These are phyloP conservation scores for Nomada ferruginata DNA, from an alignment of 2,888 invertebrate genomes.

Conservation along the genomic window DNA sequence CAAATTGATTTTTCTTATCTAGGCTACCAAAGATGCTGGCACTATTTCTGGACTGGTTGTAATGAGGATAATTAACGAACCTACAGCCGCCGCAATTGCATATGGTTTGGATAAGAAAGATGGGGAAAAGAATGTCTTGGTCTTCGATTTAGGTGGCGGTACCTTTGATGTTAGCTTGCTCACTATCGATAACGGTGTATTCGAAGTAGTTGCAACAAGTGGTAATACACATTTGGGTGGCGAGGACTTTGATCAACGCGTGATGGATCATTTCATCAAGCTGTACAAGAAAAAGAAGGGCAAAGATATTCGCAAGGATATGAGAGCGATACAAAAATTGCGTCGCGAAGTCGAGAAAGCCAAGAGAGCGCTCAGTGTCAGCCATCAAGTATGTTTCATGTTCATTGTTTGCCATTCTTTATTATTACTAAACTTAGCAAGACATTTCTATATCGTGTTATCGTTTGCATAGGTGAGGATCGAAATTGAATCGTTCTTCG, in stretches of 20 bases:
- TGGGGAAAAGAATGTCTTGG: slow-evolving; percentile 98
- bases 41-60: slow-evolving; percentile 96
- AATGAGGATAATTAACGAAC: slow-evolving; percentile 99
- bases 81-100: slow-evolving; percentile 98
- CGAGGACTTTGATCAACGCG: slow-evolving; percentile 99
- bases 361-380: slow-evolving; percentile 96
- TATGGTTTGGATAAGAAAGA: slow-evolving; percentile 98
- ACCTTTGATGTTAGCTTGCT: slow-evolving; percentile 99
- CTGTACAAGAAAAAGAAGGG: slow-evolving; percentile 99
- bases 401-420: not conserved
- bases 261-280: slow-evolving; percentile 99
- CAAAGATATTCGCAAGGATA: slow-evolving; percentile 97
- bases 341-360: slow-evolving; percentile 99
- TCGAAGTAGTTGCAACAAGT: slow-evolving; percentile 96
- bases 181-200: slow-evolving; percentile 99
- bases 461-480: slow-evolving; percentile 89
- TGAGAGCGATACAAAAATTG: slow-evolving; percentile 97
- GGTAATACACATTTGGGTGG: slow-evolving; percentile 99
- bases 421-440: not conserved
- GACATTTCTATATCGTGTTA: not conserved
- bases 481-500: slow-evolving; percentile 99
- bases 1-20: slow-evolving; percentile 1
- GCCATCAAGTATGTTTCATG: slow-evolving; percentile 88
- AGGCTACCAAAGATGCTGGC: slow-evolving; percentile 99
- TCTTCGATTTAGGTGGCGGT: slow-evolving; percentile 99